Evolutionary conservation across 2,888 invertebrate genomes (phyloP).

Genomic region (Pristionchus exspectatus): DNA sequence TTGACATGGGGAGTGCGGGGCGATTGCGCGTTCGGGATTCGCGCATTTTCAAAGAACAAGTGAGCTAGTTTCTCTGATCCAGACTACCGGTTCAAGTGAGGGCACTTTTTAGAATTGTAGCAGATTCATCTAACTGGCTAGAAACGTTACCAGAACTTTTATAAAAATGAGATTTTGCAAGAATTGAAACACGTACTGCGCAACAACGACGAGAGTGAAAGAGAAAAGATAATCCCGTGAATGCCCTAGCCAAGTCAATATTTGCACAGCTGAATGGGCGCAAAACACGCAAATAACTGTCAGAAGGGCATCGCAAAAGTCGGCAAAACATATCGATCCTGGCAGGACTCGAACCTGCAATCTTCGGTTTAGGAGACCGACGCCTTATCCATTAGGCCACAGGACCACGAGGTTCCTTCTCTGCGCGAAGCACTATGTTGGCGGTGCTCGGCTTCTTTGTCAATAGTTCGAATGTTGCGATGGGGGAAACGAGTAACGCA

Average conservation of each 20-base stretch:
- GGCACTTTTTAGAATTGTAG: no score
- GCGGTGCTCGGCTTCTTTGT: background rate
- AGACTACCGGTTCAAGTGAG: background rate
- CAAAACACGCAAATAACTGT: conserved; percentile 21
- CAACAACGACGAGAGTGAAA: background rate
- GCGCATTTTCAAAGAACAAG: background rate
- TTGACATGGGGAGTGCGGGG: background rate
- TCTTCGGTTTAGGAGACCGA: conserved; percentile 73
- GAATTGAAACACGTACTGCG: background rate
- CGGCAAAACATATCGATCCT: conserved; percentile 58
- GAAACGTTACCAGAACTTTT: background rate
- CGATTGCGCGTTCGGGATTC: background rate
- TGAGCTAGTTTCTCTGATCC: background rate
- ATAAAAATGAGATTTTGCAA: background rate
- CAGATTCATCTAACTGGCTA: background rate
- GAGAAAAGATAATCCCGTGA: background rate
- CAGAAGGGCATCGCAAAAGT: conserved; percentile 13
- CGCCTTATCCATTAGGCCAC: conserved; percentile 73
- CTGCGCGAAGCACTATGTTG: background rate
- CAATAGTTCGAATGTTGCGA: background rate
- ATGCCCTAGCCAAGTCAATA: background rate
- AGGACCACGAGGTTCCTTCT: conserved; percentile 54
- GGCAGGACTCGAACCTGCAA: conserved; percentile 69
- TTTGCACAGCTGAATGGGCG: conserved; percentile 14
- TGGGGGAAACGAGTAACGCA: background rate